A percentile compares a stretch with the other conserved stretches of the same genome.
These are phyloP conservation scores for Podarcis muralis DNA, from an alignment of 2,113 vertebrate genomes.

Conservation along the genomic window DNA sequence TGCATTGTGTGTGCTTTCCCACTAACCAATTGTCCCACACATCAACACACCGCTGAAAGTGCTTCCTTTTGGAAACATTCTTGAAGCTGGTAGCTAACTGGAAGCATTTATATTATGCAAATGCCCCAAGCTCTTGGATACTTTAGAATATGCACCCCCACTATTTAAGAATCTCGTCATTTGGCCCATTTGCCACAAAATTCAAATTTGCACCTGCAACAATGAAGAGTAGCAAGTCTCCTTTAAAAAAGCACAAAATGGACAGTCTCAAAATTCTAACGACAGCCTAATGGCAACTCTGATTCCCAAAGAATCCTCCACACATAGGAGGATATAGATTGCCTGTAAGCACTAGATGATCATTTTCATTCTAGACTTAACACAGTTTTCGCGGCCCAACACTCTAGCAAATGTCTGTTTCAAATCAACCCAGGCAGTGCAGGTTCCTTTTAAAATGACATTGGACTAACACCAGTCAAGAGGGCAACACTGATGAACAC, in stretches of 20 bases:
- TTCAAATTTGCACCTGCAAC: background rate
- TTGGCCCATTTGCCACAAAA: background rate
- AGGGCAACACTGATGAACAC: background rate
- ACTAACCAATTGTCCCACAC: background rate
- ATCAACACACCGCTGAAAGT: background rate
- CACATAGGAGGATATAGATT: background rate
- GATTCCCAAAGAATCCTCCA: background rate
- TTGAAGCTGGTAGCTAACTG: background rate
- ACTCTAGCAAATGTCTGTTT: background rate
- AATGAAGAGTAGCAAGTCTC: too few species aligned
- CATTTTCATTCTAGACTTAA: conserved; percentile 30
- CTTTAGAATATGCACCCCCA: background rate
- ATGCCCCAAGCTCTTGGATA: background rate
- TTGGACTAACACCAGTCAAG: background rate
- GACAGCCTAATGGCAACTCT: background rate
- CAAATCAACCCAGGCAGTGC: background rate
- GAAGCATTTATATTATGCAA: background rate
- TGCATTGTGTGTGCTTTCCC: background rate
- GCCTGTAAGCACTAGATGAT: background rate
- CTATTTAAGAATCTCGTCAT: background rate
- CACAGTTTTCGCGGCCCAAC: background rate
- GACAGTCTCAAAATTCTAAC: background rate
- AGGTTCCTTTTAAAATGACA: conserved; percentile 3
- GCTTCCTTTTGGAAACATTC: background rate
- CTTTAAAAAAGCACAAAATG: background rate